A percentile compares a stretch with the other conserved stretches of the same genome.
These are phyloP conservation scores for Uropsilus gracilis DNA, from an alignment of 2,113 vertebrate genomes.

Conservation along the genomic window DNA sequence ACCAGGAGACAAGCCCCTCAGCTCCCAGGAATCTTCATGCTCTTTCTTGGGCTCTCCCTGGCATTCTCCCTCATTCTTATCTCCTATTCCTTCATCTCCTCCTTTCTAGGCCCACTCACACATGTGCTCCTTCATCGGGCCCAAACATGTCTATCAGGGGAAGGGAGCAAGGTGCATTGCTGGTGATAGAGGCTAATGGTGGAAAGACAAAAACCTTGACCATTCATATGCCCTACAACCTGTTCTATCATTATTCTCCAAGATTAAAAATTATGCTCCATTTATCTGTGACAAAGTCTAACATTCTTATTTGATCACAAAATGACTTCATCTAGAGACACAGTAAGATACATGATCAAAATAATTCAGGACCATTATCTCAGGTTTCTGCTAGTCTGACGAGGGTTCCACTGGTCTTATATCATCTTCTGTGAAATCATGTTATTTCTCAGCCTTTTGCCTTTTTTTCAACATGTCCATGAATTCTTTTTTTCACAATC, in stretches of 20 bases:
- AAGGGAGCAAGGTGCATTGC: too few relatives aligned
- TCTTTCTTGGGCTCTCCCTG: too few relatives aligned
- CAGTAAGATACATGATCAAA: background rate
- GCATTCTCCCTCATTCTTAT: too few relatives aligned
- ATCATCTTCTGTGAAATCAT: background rate
- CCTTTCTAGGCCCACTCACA: too few relatives aligned
- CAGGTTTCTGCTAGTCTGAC: background rate
- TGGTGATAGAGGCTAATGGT: too few relatives aligned
- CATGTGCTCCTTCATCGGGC: too few relatives aligned
- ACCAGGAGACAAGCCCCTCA: too few relatives aligned
- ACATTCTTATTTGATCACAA: background rate
- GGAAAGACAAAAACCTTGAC: too few relatives aligned
- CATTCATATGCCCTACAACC: too few relatives aligned
- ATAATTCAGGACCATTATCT: background rate
- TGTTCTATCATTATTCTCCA: background rate
- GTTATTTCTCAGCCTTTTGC: background rate
- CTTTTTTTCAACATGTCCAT: background rate
- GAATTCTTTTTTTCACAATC: constrained; percentile 7
- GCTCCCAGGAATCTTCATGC: too few relatives aligned
- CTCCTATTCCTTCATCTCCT: too few relatives aligned
- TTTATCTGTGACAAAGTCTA: background rate
- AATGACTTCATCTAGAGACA: background rate
- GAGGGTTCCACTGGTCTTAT: background rate
- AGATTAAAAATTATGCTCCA: background rate
- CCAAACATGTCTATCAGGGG: too few relatives aligned